Evolutionary conservation across 1,140 invertebrate genomes (phyloP), one percentile per base, ranked within the genome.

Genomic region (Metopolophium dirhodum): DNA sequence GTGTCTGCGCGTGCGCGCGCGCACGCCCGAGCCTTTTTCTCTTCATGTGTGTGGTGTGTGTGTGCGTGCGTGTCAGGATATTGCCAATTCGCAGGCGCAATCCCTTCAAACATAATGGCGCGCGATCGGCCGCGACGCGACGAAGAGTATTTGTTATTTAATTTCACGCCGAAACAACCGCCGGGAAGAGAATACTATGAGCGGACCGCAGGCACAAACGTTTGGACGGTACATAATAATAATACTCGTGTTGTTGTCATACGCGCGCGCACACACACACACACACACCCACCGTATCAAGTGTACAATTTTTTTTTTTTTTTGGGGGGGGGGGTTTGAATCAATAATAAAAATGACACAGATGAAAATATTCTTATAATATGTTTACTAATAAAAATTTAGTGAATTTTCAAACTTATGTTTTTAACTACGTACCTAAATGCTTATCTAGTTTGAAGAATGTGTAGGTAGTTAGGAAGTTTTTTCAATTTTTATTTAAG

Each of bases 61-160:
- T 68, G 14, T 68, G 61, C 11, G 57, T 18, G 61, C 3, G 11
- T 20, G 18, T 77, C 91, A 57, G 91, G 91, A 93, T 57, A 93
- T 54, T 22, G 49, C 23, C 82, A 45, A 86, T 93, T 93, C 91
- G 91, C 91, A 86, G 82, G 91, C 91, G 91, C 91, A 41, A 93
- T 93, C 91, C 91, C 82, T 93, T 57, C 45, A 30, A n/a, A 91
- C 45, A 30, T 68, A n/a, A 47, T 47, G 85, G 41, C 85, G 85
- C 41, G 85, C 23, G 85, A 30, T 26, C 68, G 45, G 47, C 77
- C 18, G 8, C 77, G 90, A 9, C 18, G 30, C 8, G 26, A 47
- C 1, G 90, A 83, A 22, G 8, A 85, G 37, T 41, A 8, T 47
- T 14, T 8, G 37, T 45, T 41, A 85, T 85, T 85, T 9, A 85